Evolutionary conservation across 2,113 vertebrate genomes (phyloP).

Genomic region (Zingel zingel): DNA sequence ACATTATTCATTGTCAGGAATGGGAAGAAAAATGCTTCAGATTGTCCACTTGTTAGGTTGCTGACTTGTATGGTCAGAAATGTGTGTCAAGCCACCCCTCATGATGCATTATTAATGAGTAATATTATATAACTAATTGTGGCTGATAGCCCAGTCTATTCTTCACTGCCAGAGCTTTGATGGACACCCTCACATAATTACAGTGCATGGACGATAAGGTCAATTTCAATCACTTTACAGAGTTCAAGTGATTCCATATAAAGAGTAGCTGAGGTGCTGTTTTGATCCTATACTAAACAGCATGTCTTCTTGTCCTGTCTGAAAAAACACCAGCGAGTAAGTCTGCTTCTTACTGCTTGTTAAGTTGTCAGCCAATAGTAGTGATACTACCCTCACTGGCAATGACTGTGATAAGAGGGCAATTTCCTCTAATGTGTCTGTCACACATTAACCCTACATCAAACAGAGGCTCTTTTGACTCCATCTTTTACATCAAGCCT

Average conservation of each 20-base stretch:
- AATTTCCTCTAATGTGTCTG: constrained; percentile 44
- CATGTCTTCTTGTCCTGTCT: background rate
- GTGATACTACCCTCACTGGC: constrained; percentile 15
- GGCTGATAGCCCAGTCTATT: background rate
- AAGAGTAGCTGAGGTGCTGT: constrained; percentile 8
- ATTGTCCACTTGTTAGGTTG: constrained; percentile 1
- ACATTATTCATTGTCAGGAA: background rate
- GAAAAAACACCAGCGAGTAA: constrained; percentile 8
- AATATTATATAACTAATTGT: background rate
- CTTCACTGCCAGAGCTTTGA: background rate
- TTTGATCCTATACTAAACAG: constrained; percentile 9
- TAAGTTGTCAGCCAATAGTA: constrained; percentile 11
- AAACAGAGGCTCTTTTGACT: constrained; percentile 29
- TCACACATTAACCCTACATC: constrained; percentile 44
- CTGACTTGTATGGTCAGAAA: background rate
- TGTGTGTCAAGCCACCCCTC: background rate
- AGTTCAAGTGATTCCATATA: constrained; percentile 8
- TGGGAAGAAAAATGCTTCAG: no score
- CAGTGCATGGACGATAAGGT: background rate
- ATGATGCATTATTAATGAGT: constrained; percentile 12
- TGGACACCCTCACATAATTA: background rate
- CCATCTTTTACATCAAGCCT: constrained; percentile 7
- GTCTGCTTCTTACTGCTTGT: background rate
- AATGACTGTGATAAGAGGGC: constrained; percentile 21
- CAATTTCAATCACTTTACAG: background rate